phyloP scores from a whole-genome alignment of 2,797 vertebrate species.

The Phalloptychus januarius region DNA sequence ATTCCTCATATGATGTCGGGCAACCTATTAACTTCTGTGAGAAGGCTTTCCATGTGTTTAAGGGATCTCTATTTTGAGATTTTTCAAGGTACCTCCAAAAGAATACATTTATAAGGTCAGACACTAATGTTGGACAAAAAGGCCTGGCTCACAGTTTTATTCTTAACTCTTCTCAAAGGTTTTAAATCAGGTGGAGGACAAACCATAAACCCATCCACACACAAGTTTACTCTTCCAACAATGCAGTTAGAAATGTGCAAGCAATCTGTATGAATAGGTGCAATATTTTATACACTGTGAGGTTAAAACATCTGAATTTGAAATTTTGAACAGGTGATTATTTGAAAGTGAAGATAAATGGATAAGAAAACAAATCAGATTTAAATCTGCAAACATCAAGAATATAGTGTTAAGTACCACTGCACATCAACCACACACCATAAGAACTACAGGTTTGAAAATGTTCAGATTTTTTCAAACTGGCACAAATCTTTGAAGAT shows the following conservation, averaged over 20 bases:
- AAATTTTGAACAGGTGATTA: not conserved
- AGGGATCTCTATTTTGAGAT: not conserved
- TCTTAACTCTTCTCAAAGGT: not conserved
- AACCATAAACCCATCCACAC: not conserved
- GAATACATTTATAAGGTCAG: not conserved
- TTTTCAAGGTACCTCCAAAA: not conserved
- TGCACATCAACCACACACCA: not conserved
- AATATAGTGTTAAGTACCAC: not conserved
- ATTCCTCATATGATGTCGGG: not conserved
- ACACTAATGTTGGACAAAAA: not conserved
- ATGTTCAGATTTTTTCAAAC: not conserved
- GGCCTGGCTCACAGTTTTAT: not conserved
- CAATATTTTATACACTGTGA: not conserved
- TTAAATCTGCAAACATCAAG: not conserved
- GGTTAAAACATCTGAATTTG: not conserved
- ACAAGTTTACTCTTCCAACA: not conserved
- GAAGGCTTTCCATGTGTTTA: not conserved
- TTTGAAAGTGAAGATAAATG: not conserved
- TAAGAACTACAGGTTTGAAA: not conserved
- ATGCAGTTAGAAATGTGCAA: not conserved
- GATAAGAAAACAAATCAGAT: not conserved
- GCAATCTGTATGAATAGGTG: not conserved
- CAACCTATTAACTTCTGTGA: not conserved
- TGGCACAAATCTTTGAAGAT: not conserved
- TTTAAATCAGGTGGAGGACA: not conserved